Evolutionary conservation across 1,140 invertebrate genomes (phyloP).

Genomic region (Proctacanthus coquilletti): DNA sequence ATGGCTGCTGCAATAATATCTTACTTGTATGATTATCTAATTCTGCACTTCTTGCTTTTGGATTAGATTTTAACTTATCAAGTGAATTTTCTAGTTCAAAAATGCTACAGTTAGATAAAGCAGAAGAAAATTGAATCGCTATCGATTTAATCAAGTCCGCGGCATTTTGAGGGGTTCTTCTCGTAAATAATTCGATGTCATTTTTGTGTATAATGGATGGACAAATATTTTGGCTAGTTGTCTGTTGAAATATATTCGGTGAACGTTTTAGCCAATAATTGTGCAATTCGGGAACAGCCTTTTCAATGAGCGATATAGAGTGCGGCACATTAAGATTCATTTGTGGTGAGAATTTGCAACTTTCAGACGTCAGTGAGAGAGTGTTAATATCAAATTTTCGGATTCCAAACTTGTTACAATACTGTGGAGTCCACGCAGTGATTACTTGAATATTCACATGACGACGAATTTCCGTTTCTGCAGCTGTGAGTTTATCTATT

Average conservation of each 20-base stretch:
- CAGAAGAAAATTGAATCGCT: no score
- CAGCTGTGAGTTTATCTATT: background rate
- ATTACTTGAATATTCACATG: conserved; percentile 27
- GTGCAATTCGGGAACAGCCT: background rate
- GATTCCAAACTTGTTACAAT: conserved; percentile 17
- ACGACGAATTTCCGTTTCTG: conserved; percentile 13
- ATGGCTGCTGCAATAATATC: background rate
- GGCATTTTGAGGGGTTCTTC: background rate
- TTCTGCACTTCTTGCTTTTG: no score
- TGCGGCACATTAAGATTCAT: conserved; percentile 20
- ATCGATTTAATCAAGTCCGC: background rate
- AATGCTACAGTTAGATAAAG: no score
- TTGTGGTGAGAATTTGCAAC: conserved; percentile 17
- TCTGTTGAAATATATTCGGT: conserved; percentile 26
- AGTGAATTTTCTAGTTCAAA: no score
- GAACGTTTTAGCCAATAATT: conserved; percentile 12
- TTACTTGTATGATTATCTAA: no score
- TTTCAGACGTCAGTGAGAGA: background rate
- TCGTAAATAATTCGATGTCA: conserved; percentile 14
- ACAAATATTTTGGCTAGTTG: conserved; percentile 19
- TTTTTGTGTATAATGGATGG: conserved; percentile 26
- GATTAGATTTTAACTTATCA: no score
- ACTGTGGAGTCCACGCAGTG: conserved; percentile 35
- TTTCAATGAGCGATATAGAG: background rate
- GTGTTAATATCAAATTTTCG: conserved; percentile 5